Conservation (phyloP, 2,797 vertebrate species). For the Trachurus trachurus region DNA sequence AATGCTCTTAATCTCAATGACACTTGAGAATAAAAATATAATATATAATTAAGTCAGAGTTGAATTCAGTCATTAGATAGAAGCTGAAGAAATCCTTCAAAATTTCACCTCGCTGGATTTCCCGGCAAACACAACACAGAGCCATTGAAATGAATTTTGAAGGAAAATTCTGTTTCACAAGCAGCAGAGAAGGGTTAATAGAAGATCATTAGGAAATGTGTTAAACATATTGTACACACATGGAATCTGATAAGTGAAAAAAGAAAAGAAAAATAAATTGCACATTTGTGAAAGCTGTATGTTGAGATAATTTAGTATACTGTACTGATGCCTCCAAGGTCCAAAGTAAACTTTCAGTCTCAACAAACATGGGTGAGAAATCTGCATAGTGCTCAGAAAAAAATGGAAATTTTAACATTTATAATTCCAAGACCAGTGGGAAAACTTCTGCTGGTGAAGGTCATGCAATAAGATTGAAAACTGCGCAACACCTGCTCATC, state of each 20-base stretch:
- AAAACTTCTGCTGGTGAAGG: not conserved
- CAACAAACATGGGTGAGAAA: not conserved
- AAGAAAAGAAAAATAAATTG: not conserved
- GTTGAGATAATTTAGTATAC: not conserved
- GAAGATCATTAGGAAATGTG: not conserved
- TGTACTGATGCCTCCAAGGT: not conserved
- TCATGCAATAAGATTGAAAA: not conserved
- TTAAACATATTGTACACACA: not conserved
- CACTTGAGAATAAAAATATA: not conserved
- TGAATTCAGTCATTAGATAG: not conserved
- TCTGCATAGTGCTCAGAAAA: not conserved
- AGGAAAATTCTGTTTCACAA: not conserved
- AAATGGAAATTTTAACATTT: not conserved
- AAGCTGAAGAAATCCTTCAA: not conserved
- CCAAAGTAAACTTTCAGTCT: not conserved
- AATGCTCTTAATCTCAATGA: conserved; percentile 5
- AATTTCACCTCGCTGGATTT: conserved; percentile 1
- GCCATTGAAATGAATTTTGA: not conserved
- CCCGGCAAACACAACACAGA: not conserved
- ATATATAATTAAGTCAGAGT: not conserved
- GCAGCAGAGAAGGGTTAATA: not conserved
- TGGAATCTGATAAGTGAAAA: too few relatives aligned
- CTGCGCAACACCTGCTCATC: not conserved
- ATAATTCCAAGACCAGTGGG: not conserved
- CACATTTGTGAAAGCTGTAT: not conserved